Base-by-base conservation (phyloP, 1,140 invertebrate genomes). In the Calycopis cecrops region DNA sequence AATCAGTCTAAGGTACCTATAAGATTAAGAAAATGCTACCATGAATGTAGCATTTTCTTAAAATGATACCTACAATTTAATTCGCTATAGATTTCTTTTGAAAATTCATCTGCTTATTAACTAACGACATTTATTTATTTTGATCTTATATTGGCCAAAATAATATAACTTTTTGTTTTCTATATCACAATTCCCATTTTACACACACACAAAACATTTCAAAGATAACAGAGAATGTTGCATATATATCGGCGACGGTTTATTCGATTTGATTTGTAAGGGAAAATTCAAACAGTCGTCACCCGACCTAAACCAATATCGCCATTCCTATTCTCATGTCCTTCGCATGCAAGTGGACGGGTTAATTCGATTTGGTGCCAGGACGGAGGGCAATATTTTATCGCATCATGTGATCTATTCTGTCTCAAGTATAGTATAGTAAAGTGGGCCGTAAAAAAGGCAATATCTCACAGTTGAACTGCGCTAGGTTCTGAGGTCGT, bases 381-480 rank as follows among this genome's bases (percentile, higher is more conserved):
- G 67, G 66, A 69, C 71, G 61, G 70, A 80, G 73, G 76, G 76
- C 73, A 76, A 84, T 85, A 83, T 86, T 85, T 86, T 83, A 86
- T 86, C 75, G 81, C 73, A 86, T 84, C 79, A 82, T 83, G 79
- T 86, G 81, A 86, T 86, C 83, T 85, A 80, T 84, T 84, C 78
- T 84, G 83, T 83, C 78, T 79, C 75, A 74, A 75, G 73, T 83
- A 75, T 83, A 81, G 73, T 82, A 79, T 83, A 82, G 81, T 79
- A 78, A 76, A 86, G 81, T 83, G 83, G 75, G 79, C 64, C 74
- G 85, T 86, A 84, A 85, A 86, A 86, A 86, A 85, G 72, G 83
- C 71, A 85, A 86, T 86, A 84, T 86, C 79, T 86, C 77, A 84
- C 83, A 80, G 83, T 83, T 73, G 79, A 86, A 70, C 74, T 71